Evolutionary conservation across 2,113 vertebrate species (phyloP), one percentile per base, ranked within the genome.

Genomic region (Lepus americanus): DNA sequence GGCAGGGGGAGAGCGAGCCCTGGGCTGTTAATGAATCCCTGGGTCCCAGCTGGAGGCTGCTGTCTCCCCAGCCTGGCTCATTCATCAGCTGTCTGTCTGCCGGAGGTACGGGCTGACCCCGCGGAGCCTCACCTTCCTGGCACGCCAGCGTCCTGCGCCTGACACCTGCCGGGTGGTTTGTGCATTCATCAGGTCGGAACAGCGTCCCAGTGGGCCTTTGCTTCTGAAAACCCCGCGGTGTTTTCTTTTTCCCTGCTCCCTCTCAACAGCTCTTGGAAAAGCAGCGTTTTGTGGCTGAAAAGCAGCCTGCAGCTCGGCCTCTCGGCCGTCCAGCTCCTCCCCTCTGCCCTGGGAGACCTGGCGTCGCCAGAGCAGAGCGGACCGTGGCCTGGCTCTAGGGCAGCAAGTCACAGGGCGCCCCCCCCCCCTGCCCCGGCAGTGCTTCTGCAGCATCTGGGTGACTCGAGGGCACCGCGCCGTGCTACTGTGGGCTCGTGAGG

Each of bases 131-230:
- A 16, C 69, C 64, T 80, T n/a, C 31, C 12, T 36, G 17, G 70
- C 61, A 20, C 59, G 27, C 9, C 33, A 10, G 4, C 2, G n/a
- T 63, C 51, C 83, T 74, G 29, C 5, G 31, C 55, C n/a, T 49
- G 36, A 72, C n/a, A 9, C 16, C 94, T 36, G n/a, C 53, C 31
- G 29, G 81, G 66, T 23, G 53, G 31, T 16, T 66, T 70, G 70
- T 70, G 80, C 80, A 19, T 80, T 91, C 70, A 80, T 95, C 74
- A 92, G 82, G 25, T n/a, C 10, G 93, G 61, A 93, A 78, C 92
- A 95, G 55, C 92, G 84, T n/a, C 63, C 5, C 80, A 81, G 72
- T 59, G 64, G 73, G 66, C 39, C 55, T 91, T 91, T 11, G 8
- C 14, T 2, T 67, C 89, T 29, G 79, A 92, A 85, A 87, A 63